Conservation (phyloP, 2,888 invertebrate genomes). For the Orthonevra nobilis region DNA sequence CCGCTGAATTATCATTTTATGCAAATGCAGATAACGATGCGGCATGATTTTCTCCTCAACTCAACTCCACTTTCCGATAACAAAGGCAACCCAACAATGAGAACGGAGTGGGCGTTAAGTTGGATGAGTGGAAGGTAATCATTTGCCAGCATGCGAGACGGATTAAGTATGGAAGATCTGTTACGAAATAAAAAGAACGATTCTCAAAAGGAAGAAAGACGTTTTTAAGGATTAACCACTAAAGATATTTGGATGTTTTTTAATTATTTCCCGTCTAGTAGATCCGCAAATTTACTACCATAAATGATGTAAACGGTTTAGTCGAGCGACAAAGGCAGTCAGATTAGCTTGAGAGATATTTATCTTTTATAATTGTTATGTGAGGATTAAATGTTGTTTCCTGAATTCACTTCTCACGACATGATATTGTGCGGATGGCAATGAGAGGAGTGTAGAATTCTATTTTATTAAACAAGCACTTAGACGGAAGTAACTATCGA, state of each 20-base stretch:
- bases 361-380: constrained; percentile 68
- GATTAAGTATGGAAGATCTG: constrained; percentile 59
- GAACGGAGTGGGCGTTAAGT: constrained; percentile 1
- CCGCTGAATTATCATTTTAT: constrained; percentile 73
- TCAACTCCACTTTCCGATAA: constrained; percentile 11
- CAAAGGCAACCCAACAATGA: not conserved
- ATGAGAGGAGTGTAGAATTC: not conserved
- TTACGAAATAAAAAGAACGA: constrained; percentile 44
- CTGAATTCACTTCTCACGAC: constrained; percentile 6
- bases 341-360: constrained; percentile 54
- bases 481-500: constrained; percentile 23
- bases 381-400: constrained; percentile 61
- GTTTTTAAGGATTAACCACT: constrained; percentile 34
- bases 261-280: constrained; percentile 67
- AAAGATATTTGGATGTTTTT: constrained; percentile 51
- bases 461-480: constrained; percentile 22
- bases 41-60: constrained; percentile 55
- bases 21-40: constrained; percentile 73
- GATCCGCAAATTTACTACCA: constrained; percentile 43
- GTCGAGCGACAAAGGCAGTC: constrained; percentile 22
- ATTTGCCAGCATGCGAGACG: constrained; percentile 62
- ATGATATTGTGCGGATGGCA: not conserved
- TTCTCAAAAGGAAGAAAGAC: constrained; percentile 20
- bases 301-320: constrained; percentile 40
- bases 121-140: constrained; percentile 58